Base-by-base conservation (phyloP, 1,140 invertebrate genomes). In the Eumaeus atala region DNA sequence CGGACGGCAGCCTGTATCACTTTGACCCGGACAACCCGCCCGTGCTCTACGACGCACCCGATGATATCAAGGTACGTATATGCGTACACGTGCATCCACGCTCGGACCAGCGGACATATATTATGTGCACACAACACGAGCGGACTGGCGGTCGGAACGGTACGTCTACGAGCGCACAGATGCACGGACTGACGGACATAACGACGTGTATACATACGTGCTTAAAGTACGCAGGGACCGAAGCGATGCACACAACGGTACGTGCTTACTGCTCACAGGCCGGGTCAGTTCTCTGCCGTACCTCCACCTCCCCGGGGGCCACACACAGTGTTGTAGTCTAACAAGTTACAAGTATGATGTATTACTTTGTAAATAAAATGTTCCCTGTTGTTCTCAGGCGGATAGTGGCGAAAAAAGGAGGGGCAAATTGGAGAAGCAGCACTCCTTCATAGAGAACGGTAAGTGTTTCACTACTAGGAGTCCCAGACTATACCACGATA, bases 11-110 rank as follows among this genome's bases (percentile, higher is more conserved):
- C 1, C 18, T 87, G 3, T 88, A 88, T 66, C 74, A 79, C 59
- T 88, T 81, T 60, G 82, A 88, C 52, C 86, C 83, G 0, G 62
- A 67, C 11, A 84, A 84, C 54, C 83, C 83, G 40, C 84, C 77
- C 3, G 47, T 69, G 6, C 5, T 81, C 0, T 71, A 74, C 44
- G 73, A 79, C 52, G 55, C 16, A 14, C 40, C 40, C 14, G 14
- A 18, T 1, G 40, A 44, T 8, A 9, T 16, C 0, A 44, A 44
- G 40, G 40, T 44, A 44, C 1, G 21, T 6, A 28, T 28, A 28
- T 28, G 2, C 6, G 21, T 28, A 6, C 21, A 28, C 21, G 21
- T 28, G 21, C 21, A 6, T 28, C 2, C 21, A 28, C 21, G 21
- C 21, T 3, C 2, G 21, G 21, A 3, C 21, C 6, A 6, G 6